A percentile compares a stretch with the other conserved stretches of the same genome.
These are phyloP conservation scores for Trachymyrmex cornetzi DNA, from an alignment of 1,140 invertebrate genomes.

Conservation along the genomic window DNA sequence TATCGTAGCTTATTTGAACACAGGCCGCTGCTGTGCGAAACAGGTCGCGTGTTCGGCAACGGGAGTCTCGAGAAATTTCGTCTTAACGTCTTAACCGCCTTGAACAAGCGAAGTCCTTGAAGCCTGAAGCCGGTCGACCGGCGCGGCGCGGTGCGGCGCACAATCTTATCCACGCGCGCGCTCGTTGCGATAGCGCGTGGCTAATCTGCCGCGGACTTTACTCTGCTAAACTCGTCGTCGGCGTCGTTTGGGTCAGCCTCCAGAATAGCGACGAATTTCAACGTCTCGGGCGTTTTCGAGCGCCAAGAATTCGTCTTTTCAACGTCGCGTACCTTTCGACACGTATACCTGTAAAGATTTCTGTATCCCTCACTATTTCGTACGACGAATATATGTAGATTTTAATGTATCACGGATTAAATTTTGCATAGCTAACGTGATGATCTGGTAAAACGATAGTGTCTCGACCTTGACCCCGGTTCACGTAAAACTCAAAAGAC, in stretches of 20 bases:
- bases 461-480: conserved; percentile 49
- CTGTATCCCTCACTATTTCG: background rate
- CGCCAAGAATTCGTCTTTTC: background rate
- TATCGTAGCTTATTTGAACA: background rate
- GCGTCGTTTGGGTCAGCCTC: conserved; percentile 60
- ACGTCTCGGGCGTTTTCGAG: conserved; percentile 6
- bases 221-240: conserved; percentile 64
- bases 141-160: conserved; percentile 57
- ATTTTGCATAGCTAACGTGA: conserved; percentile 22
- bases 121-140: conserved; percentile 64
- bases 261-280: conserved; percentile 68
- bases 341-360: background rate
- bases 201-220: conserved; percentile 81
- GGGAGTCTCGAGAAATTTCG: conserved; percentile 48
- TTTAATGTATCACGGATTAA: background rate
- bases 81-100: conserved; percentile 49
- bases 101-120: conserved; percentile 76
- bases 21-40: background rate
- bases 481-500: conserved; percentile 46
- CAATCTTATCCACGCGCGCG: conserved; percentile 80
- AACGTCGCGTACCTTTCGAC: background rate
- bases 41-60: conserved; percentile 38
- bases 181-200: conserved; percentile 76
- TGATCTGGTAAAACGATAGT: conserved; percentile 35
- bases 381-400: background rate